phyloP scores from a whole-genome alignment of 1,140 invertebrate species.

The Tetramorium simillimum region DNA sequence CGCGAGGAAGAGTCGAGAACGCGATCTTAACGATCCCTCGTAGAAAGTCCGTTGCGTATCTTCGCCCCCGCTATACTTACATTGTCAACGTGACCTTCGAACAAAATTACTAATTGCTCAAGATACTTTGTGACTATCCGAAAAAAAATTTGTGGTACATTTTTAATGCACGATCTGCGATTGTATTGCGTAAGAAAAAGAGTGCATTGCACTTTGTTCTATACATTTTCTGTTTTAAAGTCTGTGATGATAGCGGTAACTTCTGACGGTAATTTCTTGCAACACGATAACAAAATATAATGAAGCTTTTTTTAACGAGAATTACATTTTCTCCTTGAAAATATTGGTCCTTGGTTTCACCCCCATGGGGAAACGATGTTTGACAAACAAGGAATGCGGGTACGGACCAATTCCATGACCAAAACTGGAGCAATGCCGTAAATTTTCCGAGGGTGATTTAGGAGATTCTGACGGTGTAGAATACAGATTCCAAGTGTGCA shows the following conservation, averaged over 20 bases:
- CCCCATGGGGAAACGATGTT: neutral
- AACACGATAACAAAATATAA: neutral
- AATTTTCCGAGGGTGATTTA: slow-evolving; percentile 68
- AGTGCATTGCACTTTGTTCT: neutral
- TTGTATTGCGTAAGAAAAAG: neutral
- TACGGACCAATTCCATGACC: slow-evolving; percentile 28
- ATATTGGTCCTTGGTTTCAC: neutral
- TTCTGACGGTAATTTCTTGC: neutral
- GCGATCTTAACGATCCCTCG: slow-evolving; percentile 74
- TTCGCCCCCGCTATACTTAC: neutral
- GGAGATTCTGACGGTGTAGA: neutral
- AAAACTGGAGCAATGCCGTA: slow-evolving; percentile 74
- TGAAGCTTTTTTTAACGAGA: neutral
- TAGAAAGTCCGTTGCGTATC: slow-evolving; percentile 40
- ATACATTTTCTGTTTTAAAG: neutral
- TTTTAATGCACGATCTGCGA: neutral
- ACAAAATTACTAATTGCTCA: slow-evolving; percentile 44
- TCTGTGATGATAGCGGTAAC: neutral
- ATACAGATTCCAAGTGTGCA: slow-evolving; percentile 49
- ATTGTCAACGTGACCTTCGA: neutral
- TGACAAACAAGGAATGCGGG: neutral
- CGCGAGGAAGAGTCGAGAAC: slow-evolving; percentile 65
- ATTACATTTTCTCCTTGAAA: neutral
- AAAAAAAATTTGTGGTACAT: neutral
- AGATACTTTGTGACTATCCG: slow-evolving; percentile 18